Base-by-base conservation (phyloP, 1,140 invertebrate species). In the Kradibia gibbosae region DNA sequence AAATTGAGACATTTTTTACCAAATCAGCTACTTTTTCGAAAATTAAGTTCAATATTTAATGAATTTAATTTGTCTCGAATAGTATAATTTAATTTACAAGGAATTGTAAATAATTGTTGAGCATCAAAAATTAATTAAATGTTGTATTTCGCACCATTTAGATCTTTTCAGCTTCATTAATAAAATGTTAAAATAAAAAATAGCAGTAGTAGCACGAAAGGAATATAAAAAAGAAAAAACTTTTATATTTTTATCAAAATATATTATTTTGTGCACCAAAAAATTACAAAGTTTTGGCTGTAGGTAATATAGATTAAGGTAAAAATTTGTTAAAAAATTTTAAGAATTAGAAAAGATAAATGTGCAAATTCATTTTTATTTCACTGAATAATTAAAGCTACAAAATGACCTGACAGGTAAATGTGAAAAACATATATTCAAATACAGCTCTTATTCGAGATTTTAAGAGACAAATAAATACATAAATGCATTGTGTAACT, bases 381-480 rank as follows among this genome's bases (percentile, higher is more conserved):
- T 81, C 60, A 81, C 57, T 81, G 60, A 28, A 55, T 55, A 76
- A 65, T 22, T 67, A 36, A 81, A 81, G 73, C 80, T 76, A 81
- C 80, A 53, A 81, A 42, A 81, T 81, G 57, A 81, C 73, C 80
- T 81, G 80, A 81, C 60, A 74, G 62, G 48, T 76, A 39, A 76
- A 71, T 70, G 67, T 62, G 79, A 75, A 55, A 76, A 60, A 57
- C 67, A n/a, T n/a, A 15, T 20, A 34, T 74, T 76, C 62, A 31
- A 76, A 50, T 81, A 72, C 73, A 81, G 73, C 70, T 76, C 2
- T 70, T 76, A 60, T 62, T 70, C 57, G 20, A 76, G 70, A 70
- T 76, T 48, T 3, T 73, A 34, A 48, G 73, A 36, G 72, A 70
- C 25, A 10, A 0, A 28, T 55, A 15, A 31, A 50, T 50, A n/a